phyloP scores from a whole-genome alignment of 2,797 vertebrate species.

The Sebastolobus altivelis region DNA sequence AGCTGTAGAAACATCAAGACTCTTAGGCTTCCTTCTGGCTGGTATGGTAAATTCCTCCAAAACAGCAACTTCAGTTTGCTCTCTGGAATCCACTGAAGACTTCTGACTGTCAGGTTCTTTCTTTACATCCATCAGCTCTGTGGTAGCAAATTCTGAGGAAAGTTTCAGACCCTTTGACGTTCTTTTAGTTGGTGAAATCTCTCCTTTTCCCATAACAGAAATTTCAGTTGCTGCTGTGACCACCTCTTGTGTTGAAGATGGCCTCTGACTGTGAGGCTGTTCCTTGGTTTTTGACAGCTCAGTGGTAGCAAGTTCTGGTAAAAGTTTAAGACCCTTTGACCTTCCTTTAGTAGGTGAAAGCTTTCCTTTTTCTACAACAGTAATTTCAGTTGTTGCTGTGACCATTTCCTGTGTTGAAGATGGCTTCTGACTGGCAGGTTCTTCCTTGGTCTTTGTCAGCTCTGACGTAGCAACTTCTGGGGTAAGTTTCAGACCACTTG shows the following conservation, averaged over 20 bases:
- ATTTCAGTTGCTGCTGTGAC: background rate
- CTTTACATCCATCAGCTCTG: background rate
- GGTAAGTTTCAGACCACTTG: background rate
- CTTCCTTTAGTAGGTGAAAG: background rate
- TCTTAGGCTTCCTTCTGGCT: background rate
- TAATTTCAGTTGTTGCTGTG: background rate
- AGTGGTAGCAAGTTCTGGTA: background rate
- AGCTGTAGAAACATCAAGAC: background rate
- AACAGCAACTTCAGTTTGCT: background rate
- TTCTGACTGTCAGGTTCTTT: background rate
- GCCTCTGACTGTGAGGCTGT: background rate
- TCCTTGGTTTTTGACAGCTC: background rate
- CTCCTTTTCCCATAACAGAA: background rate
- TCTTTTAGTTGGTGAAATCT: background rate
- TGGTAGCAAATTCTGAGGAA: background rate
- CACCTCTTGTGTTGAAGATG: slow-evolving; percentile 1
- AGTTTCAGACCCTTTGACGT: background rate
- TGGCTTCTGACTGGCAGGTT: background rate
- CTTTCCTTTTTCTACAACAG: background rate
- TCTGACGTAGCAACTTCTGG: background rate
- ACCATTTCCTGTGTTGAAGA: background rate
- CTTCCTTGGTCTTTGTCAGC: background rate
- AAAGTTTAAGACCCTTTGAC: background rate
- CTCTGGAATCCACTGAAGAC: background rate
- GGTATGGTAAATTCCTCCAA: background rate